A percentile compares a stretch with the other conserved stretches of the same genome.
phyloP scores from a whole-genome alignment of 2,888 invertebrate genomes.

The Crossocerus cetratus region DNA sequence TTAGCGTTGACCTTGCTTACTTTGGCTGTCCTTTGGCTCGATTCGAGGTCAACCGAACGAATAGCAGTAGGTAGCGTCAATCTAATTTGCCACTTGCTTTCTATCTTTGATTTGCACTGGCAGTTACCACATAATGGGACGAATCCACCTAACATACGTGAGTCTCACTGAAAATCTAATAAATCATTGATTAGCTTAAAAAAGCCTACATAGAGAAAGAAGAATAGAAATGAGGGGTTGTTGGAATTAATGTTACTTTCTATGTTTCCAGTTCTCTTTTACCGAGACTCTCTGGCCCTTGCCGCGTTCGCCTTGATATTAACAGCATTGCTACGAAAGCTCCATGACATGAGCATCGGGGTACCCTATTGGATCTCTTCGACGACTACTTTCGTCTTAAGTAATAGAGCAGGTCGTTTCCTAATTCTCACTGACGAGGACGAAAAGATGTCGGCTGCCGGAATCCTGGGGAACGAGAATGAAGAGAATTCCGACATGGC shows the following conservation, averaged over 20 bases:
- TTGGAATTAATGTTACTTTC: too few species aligned
- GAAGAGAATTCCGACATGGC: constrained; percentile 52
- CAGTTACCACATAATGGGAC: constrained; percentile 81
- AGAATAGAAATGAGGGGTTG: too few species aligned
- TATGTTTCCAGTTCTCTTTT: constrained; percentile 67
- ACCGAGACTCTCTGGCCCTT: constrained; percentile 66
- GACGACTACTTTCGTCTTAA: constrained; percentile 57
- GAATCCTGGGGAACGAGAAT: constrained; percentile 38
- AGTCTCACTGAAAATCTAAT: constrained; percentile 49
- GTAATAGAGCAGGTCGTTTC: constrained; percentile 61
- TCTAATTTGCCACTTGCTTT: constrained; percentile 81
- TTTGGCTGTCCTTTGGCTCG: constrained; percentile 79
- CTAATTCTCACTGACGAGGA: constrained; percentile 55
- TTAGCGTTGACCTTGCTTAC: constrained; percentile 79
- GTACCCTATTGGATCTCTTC: constrained; percentile 66
- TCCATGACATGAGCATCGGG: constrained; percentile 58
- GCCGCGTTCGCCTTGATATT: constrained; percentile 66
- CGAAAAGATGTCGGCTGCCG: constrained; percentile 27
- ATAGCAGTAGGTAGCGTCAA: constrained; percentile 80
- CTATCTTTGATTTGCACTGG: constrained; percentile 81
- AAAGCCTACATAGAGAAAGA: too few species aligned
- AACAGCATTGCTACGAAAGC: constrained; percentile 69
- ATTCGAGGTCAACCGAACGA: constrained; percentile 80
- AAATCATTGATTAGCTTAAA: too few species aligned
- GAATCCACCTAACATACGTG: constrained; percentile 80